These are phyloP conservation scores for Lycaon pictus DNA, from an alignment of 2,113 vertebrate genomes.

Conservation along the genomic window DNA sequence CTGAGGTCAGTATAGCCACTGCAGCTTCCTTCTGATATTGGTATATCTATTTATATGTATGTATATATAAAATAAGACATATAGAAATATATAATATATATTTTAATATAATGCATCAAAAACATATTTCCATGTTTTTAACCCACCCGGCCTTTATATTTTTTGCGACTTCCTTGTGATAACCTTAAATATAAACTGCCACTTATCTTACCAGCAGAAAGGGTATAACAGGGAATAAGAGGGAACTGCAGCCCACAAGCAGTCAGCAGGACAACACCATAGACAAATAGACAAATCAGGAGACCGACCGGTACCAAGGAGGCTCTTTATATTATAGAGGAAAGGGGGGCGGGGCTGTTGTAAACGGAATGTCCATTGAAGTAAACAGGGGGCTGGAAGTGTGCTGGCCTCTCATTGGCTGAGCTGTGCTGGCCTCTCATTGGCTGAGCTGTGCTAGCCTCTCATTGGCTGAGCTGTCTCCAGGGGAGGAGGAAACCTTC, in stretches of 20 bases:
- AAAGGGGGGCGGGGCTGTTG: not conserved
- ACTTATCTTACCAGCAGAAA: not conserved
- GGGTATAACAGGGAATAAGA: not conserved
- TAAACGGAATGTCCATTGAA: not conserved
- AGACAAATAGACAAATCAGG: not conserved
- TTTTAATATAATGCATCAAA: not conserved
- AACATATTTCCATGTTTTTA: not conserved
- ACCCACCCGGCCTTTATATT: not conserved
- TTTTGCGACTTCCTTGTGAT: not conserved
- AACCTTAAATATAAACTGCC: not conserved
- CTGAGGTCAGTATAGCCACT: not conserved
- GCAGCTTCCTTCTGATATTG: not conserved
- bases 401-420: too few relatives aligned
- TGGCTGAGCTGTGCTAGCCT: too few relatives aligned
- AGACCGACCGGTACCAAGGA: not conserved
- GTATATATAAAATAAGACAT: not conserved
- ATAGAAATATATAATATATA: not conserved
- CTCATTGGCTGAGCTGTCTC: too few relatives aligned
- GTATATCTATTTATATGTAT: not conserved
- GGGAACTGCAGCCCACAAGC: not conserved
- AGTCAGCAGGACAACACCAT: accelerated
- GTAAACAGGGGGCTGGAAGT: too few relatives aligned
- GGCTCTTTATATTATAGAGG: not conserved
- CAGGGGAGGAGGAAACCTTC: too few relatives aligned
- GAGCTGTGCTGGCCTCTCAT: too few relatives aligned